Base-by-base conservation (phyloP, 2,888 invertebrate species). In the Neria commutata region DNA sequence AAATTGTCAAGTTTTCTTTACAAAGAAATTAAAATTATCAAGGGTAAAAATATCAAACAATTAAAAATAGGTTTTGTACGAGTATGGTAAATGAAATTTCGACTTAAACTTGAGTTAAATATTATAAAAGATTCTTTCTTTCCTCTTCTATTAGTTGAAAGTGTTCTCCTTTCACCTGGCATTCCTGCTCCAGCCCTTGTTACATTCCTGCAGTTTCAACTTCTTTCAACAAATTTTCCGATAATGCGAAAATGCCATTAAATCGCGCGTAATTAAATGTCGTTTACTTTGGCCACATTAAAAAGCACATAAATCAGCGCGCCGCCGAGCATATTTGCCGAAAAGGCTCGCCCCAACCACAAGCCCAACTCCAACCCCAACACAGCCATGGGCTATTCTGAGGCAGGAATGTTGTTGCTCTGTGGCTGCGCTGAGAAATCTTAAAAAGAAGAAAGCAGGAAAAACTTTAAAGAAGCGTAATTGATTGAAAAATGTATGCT, bases 211-310 rank as follows among this genome's bases (percentile, higher is more conserved):
- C 16, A 8, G 48, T 17, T 48, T 2, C 25, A 48, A 48, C 25
- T 48, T 48, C 60, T 56, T 51, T 49, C 48, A 65, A 65, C 64
- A 69, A 71, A 68, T 67, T 64, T 68, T 54, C 68, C 74, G 73
- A 75, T 79, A 77, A 78, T 79, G 78, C 70, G 71, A 73, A 75
- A 78, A 79, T 79, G 74, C 79, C 78, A 79, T 79, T 79, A 79
- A 76, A 76, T 70, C 70, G 72, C 70, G 70, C 77, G 71, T 79
- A 79, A 79, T 79, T 79, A 79, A 79, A 79, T 79, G 78, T 79
- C 79, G 78, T 73, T 79, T 77, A 77, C 74, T 78, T 77, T 75
- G 68, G 76, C 69, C 77, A 72, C 79, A 79, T 79, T 79, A 79
- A 78, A 78, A 78, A 75, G 67, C 66, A 68, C 74, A 79, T 79